These are phyloP conservation scores for Temnopleurus reevesii DNA, from an alignment of 53 echinoderm and acorn worm genomes.

Conservation along the genomic window DNA sequence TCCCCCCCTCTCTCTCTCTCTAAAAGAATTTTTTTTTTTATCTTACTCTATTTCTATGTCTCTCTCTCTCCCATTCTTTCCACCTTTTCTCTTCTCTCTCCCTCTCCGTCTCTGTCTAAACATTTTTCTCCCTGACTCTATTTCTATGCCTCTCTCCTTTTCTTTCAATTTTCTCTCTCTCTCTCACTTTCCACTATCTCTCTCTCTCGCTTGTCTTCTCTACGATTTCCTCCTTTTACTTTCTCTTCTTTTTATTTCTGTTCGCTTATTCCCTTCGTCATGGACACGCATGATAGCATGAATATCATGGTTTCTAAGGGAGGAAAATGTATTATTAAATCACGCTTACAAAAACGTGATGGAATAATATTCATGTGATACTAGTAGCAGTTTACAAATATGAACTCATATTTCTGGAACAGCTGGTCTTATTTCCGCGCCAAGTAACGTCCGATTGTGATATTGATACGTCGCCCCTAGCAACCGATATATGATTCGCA, in stretches of 20 bases:
- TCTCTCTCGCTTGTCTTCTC: neutral
- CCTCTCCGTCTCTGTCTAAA: no score
- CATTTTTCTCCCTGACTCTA: no score
- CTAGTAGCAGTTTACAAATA: neutral
- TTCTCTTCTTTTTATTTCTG: no score
- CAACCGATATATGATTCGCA: conserved; percentile 46
- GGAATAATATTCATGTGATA: neutral
- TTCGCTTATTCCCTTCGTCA: no score
- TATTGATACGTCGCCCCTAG: conserved; percentile 48
- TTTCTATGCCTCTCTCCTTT: no score
- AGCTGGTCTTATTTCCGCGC: conserved; percentile 42
- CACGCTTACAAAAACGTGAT: neutral
- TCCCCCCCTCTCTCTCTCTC: no score
- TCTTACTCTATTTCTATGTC: no score
- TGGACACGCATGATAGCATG: neutral
- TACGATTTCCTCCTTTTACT: no score
- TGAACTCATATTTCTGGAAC: neutral
- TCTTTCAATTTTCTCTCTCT: no score
- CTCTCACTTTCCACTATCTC: neutral
- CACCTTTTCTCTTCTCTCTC: no score
- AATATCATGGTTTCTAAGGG: neutral
- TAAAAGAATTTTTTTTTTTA: no score
- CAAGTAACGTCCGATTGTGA: neutral
- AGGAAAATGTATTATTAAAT: neutral
- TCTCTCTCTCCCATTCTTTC: no score